A percentile compares a stretch with the other conserved stretches of the same genome.
phyloP scores from a whole-genome alignment of 1,140 invertebrate genomes.

The Cotesia vestalis region DNA sequence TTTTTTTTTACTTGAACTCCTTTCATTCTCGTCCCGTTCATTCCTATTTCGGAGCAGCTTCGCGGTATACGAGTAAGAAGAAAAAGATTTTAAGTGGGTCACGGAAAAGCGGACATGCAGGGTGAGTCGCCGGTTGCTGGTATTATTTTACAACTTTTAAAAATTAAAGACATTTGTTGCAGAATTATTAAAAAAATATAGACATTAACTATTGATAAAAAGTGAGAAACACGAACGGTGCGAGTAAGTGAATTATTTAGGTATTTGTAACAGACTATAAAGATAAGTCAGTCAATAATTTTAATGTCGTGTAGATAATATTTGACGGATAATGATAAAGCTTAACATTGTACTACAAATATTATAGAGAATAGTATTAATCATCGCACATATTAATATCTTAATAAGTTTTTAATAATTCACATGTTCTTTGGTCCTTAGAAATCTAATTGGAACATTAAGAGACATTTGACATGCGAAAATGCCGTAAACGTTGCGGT shows the following conservation, averaged over 20 bases:
- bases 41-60: conserved; percentile 32
- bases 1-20: conserved; percentile 17
- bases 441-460: conserved; percentile 4
- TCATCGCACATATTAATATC: neutral
- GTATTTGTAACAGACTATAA: neutral
- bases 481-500: conserved; percentile 11
- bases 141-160: neutral
- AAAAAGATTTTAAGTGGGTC: conserved; percentile 29
- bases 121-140: neutral
- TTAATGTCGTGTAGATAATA: conserved; percentile 14
- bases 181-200: neutral
- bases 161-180: neutral
- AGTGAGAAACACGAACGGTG: too few species aligned
- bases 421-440: too few species aligned
- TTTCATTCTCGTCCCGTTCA: conserved; percentile 26
- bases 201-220: too few species aligned
- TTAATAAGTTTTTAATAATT: neutral
- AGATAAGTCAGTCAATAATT: conserved; percentile 20
- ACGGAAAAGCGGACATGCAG: conserved; percentile 19
- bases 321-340: neutral
- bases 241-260: too few species aligned
- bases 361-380: neutral
- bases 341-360: neutral
- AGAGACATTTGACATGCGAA: conserved; percentile 7
- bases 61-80: conserved; percentile 2